Base-by-base conservation (phyloP, 2,797 vertebrate species). In the Stomatorhinus walkeri region DNA sequence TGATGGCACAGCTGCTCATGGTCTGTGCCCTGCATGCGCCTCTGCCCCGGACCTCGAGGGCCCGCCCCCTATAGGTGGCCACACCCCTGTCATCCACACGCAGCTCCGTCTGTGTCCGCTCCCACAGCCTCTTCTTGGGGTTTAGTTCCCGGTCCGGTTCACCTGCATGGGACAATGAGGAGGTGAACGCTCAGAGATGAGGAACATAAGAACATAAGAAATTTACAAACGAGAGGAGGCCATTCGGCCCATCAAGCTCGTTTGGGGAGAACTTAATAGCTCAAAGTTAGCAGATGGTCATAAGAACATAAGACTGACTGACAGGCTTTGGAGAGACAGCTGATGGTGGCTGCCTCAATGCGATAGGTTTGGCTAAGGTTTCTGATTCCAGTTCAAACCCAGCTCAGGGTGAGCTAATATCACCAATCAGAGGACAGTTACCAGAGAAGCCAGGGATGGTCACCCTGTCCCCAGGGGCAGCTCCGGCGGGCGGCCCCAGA, bases 21-120 rank as follows among this genome's bases (percentile, higher is more conserved):
- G 96, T 96, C 19, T 96, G 95, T 76, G 97, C 96, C 90, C 93
- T 91, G 92, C 97, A 98, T 2, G 97, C 93, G 4, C 98, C 98
- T 91, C 98, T 99, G 40, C 97, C 98, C 91, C 95, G 96, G 93
- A 99, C 98, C 92, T 98, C 96, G 85, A 99, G 98, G 0, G 96
- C 94, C 14, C 94, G 94, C 32, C 97, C 98, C 93, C 95, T 97
- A 87, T 98, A 99, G 0, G 94, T 97, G 89, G 98, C 98, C 92
- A 99, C 95, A 86, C 97, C 97, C 79, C 95, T 95, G 1, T 91
- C 89, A 89, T 97, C 95, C 0, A 97, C 98, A 90, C 90, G 91
- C 90, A 99, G 95, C 89, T 98, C 96, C 0, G 97, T 96, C 89
- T 97, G 97, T 56, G 99, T 94, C 24, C 94, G 95, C 90, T 99